Percentiles rank a stretch among this genome's conserved stretches.
These are phyloP conservation scores for Sylvicola fuscatus DNA, from an alignment of 2,888 invertebrate species.

Conservation along the genomic window DNA sequence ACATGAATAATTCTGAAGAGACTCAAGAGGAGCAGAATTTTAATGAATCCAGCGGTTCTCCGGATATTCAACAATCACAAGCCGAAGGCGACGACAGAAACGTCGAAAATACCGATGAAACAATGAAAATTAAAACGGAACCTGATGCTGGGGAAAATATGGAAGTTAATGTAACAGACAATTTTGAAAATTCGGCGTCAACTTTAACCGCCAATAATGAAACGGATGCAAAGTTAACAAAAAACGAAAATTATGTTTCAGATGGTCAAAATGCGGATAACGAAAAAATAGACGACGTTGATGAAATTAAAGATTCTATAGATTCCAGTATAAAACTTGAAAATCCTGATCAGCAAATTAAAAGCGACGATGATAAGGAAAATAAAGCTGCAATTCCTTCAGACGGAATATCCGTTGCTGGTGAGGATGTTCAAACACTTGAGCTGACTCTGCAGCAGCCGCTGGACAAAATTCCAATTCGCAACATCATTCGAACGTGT, in stretches of 20 bases:
- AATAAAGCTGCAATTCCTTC: conserved; percentile 9
- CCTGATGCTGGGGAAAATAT: no score
- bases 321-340: no score
- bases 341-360: no score
- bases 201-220: no score
- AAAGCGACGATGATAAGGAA: conserved; percentile 12
- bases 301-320: no score
- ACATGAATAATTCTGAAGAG: no score
- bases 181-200: no score
- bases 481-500: conserved; percentile 52
- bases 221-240: no score
- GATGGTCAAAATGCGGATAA: no score
- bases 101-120: conserved; percentile 8
- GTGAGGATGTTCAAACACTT: conserved; percentile 40
- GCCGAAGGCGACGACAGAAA: conserved; percentile 9
- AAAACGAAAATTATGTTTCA: no score
- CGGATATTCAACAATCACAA: conserved; percentile 5
- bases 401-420: conserved; percentile 32
- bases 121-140: conserved; percentile 5
- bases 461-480: conserved; percentile 50
- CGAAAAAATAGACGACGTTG: no score
- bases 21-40: conserved; percentile 18
- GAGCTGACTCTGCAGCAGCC: conserved; percentile 55
- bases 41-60: conserved; percentile 17
- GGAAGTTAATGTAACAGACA: no score